Percentiles rank a stretch among this genome's conserved stretches.
Conservation (phyloP, 2,797 vertebrate genomes). For the Sciurus carolinensis region DNA sequence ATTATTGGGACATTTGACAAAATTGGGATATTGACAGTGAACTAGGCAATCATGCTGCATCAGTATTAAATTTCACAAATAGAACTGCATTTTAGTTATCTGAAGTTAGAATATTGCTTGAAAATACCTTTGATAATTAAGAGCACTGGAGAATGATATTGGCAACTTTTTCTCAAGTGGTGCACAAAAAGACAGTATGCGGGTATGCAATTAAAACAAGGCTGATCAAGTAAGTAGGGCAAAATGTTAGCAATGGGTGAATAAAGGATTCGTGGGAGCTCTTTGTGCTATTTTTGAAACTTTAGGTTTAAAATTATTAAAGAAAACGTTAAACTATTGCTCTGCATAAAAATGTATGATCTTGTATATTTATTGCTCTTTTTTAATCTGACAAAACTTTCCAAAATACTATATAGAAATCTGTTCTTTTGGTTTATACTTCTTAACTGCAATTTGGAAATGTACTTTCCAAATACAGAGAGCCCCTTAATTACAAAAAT, state of each 20-base stretch:
- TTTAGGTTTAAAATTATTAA: constrained; percentile 8
- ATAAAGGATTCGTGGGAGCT: background rate
- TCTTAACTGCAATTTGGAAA: background rate
- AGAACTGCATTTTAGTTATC: background rate
- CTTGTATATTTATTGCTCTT: background rate
- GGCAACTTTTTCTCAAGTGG: background rate
- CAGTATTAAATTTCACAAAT: constrained; percentile 16
- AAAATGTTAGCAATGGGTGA: background rate
- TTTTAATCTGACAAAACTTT: background rate
- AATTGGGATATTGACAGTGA: background rate
- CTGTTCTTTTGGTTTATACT: background rate
- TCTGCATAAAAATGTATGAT: background rate
- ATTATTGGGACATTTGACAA: background rate
- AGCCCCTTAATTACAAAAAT: background rate
- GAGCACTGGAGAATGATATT: background rate
- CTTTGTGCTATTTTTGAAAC: background rate
- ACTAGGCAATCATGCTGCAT: background rate
- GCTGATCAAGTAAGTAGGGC: background rate
- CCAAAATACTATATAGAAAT: background rate
- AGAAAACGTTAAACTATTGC: background rate
- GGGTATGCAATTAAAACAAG: background rate
- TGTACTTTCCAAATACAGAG: background rate
- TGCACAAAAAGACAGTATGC: background rate
- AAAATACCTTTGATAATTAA: background rate
- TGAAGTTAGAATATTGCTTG: background rate